These are phyloP conservation scores for Lepeophtheirus nordmannii DNA, from an alignment of 2,888 invertebrate genomes.

Conservation along the genomic window DNA sequence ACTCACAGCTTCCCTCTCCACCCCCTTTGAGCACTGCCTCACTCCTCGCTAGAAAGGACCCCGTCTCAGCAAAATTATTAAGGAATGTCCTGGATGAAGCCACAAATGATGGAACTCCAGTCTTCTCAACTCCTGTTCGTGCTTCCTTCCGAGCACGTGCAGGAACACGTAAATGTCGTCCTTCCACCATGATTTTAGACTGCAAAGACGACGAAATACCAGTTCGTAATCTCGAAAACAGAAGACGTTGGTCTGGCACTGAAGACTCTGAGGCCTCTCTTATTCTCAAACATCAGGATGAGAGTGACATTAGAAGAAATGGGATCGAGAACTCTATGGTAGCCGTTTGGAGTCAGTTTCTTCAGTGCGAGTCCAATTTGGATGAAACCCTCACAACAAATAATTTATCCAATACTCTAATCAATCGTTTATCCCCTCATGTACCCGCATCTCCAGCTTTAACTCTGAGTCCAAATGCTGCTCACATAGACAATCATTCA, in stretches of 20 bases:
- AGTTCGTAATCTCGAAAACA: background rate
- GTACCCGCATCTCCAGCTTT: background rate
- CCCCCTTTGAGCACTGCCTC: background rate
- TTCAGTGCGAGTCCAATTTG: constrained; percentile 11
- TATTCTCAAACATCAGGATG: background rate
- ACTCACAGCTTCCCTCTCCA: background rate
- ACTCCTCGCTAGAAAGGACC: background rate
- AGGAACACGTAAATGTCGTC: background rate
- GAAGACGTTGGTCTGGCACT: background rate
- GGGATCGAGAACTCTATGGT: constrained; percentile 6
- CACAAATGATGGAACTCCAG: constrained; percentile 1
- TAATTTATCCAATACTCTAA: background rate
- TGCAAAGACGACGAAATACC: background rate
- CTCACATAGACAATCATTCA: background rate
- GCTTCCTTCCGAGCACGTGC: constrained; percentile 11
- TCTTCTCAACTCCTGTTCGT: constrained; percentile 19
- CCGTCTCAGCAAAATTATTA: background rate
- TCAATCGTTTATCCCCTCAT: background rate
- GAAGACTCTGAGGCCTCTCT: background rate
- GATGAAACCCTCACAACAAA: background rate
- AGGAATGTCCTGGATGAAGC: background rate
- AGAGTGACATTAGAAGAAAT: background rate
- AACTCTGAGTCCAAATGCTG: background rate
- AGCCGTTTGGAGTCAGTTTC: constrained; percentile 17
- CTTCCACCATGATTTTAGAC: background rate